phyloP scores from a whole-genome alignment of 2,113 vertebrate species.

The Vidua chalybeata region DNA sequence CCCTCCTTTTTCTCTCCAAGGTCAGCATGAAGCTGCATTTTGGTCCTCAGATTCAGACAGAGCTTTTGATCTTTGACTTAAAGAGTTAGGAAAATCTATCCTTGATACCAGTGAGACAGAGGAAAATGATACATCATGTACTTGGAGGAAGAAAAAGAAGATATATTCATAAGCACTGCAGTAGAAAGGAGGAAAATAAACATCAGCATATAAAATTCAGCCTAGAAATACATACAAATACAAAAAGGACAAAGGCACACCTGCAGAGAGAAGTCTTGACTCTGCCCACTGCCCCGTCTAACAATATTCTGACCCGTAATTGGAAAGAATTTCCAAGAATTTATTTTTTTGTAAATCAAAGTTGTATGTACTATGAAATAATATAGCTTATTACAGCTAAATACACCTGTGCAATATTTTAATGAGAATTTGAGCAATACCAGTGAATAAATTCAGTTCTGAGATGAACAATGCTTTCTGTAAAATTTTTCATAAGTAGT shows the following conservation, averaged over 20 bases:
- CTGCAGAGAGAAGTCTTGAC: neutral
- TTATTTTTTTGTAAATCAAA: neutral
- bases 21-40: neutral
- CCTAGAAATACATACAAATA: neutral
- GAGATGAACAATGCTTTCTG: neutral
- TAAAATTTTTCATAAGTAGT: neutral
- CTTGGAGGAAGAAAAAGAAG: neutral
- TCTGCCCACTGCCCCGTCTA: neutral
- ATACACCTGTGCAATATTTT: neutral
- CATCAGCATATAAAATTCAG: neutral
- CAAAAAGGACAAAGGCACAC: neutral
- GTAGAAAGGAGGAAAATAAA: neutral
- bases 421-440: neutral
- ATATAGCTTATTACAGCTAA: neutral
- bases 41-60: neutral
- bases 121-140: neutral
- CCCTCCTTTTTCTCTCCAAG: neutral
- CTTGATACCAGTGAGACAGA: neutral
- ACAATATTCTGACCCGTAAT: neutral
- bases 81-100: neutral
- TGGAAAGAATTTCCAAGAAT: neutral
- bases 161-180: neutral
- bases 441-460: neutral
- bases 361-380: neutral
- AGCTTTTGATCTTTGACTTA: neutral